Percentiles rank a stretch among this genome's conserved stretches.
Conservation (phyloP, 2,797 vertebrate species). For the Loriculus beryllinus region DNA sequence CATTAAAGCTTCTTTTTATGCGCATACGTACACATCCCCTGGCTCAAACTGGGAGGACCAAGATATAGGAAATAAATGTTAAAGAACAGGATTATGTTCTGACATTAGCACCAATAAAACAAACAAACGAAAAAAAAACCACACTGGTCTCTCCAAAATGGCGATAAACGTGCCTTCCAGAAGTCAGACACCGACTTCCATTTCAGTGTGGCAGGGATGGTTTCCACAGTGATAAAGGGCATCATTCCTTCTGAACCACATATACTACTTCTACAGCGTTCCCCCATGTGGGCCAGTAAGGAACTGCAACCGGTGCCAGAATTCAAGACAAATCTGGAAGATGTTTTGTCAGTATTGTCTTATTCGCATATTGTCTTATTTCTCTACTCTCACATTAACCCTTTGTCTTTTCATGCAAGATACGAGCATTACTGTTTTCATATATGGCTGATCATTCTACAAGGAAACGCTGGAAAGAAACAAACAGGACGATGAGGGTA, state of each 20-base stretch:
- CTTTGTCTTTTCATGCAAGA: neutral
- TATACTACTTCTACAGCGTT: neutral
- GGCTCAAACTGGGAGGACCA: neutral
- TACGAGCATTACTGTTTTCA: neutral
- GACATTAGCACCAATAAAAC: neutral
- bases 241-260: neutral
- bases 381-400: neutral
- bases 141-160: neutral
- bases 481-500: neutral
- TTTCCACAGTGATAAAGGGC: neutral
- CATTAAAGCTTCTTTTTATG: neutral
- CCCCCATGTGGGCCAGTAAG: neutral
- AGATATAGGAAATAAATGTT: accelerated
- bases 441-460: neutral
- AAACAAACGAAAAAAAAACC: neutral
- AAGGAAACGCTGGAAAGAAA: neutral
- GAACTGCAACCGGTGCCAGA: neutral
- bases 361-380: neutral
- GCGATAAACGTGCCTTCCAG: neutral
- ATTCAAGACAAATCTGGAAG: neutral
- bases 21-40: accelerated
- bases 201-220: neutral
- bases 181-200: neutral
- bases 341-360: neutral
- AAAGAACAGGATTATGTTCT: neutral